phyloP scores from a whole-genome alignment of 1,140 invertebrate genomes.

The Coptotermes formosanus region DNA sequence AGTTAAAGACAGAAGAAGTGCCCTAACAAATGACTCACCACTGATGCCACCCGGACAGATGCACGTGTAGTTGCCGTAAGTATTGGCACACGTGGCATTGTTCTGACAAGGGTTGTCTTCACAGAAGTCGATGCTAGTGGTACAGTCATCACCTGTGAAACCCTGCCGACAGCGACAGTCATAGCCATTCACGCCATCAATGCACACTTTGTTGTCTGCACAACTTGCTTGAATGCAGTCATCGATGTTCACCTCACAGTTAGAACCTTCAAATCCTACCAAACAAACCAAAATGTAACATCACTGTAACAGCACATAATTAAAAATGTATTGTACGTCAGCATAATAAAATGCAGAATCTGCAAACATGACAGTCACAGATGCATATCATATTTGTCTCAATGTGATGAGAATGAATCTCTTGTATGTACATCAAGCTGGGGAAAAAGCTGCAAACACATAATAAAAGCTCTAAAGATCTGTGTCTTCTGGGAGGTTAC shows the following conservation, averaged over 20 bases:
- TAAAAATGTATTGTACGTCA: not conserved
- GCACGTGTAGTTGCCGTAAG: constrained; percentile 56
- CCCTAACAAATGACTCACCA: constrained; percentile 39
- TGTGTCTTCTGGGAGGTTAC: no score
- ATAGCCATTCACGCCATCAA: constrained; percentile 64
- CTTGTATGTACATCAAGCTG: no score
- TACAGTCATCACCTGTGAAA: constrained; percentile 69
- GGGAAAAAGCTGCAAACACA: no score
- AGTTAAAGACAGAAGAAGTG: no score
- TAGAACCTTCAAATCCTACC: constrained; percentile 67
- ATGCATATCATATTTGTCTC: not conserved
- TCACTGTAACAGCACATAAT: not conserved
- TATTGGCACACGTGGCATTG: constrained; percentile 54
- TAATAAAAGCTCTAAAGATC: no score
- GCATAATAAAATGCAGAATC: not conserved
- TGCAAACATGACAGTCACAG: not conserved
- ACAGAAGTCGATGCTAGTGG: constrained; percentile 42
- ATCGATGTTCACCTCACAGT: constrained; percentile 76
- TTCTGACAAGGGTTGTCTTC: constrained; percentile 55
- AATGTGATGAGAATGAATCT: no score
- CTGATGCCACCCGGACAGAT: constrained; percentile 54
- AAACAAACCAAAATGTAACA: constrained; percentile 18
- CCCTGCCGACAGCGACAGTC: constrained; percentile 78
- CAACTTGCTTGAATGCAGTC: constrained; percentile 69
- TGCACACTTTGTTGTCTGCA: constrained; percentile 60